These are phyloP conservation scores for Eudyptes chrysolophus DNA, from an alignment of 2,113 vertebrate genomes.

Conservation along the genomic window DNA sequence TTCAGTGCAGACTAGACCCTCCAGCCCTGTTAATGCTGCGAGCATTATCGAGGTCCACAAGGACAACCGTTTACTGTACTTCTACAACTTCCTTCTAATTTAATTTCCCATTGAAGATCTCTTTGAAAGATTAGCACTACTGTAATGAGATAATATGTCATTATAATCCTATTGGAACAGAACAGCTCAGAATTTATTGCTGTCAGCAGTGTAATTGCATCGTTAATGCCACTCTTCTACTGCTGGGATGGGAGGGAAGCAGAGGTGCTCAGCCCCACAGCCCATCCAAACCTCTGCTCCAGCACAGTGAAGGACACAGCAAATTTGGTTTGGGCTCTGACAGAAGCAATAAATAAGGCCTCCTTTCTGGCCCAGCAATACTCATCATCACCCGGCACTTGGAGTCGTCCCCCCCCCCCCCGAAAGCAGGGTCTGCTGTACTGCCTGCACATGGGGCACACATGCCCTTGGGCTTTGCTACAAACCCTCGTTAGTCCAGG, in stretches of 20 bases:
- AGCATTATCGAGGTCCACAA: background rate
- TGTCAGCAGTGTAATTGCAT: background rate
- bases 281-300: background rate
- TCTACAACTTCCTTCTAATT: background rate
- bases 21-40: background rate
- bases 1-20: background rate
- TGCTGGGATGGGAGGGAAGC: background rate
- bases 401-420: too few relatives aligned
- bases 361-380: background rate
- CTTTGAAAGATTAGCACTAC: background rate
- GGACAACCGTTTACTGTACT: background rate
- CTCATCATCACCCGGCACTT: background rate
- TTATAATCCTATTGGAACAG: background rate
- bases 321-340: background rate
- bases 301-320: background rate
- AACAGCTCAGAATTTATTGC: background rate
- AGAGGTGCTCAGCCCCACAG: background rate
- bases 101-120: background rate
- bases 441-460: fast-evolving
- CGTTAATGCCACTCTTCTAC: background rate
- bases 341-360: background rate
- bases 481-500: background rate
- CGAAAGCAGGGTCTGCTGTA: fast-evolving
- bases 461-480: background rate
- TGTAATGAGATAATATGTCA: background rate